Evolutionary conservation across 2,888 invertebrate species (phyloP), one percentile per base, ranked within the genome.

Genomic region (Glyphotaelius pellucidus): DNA sequence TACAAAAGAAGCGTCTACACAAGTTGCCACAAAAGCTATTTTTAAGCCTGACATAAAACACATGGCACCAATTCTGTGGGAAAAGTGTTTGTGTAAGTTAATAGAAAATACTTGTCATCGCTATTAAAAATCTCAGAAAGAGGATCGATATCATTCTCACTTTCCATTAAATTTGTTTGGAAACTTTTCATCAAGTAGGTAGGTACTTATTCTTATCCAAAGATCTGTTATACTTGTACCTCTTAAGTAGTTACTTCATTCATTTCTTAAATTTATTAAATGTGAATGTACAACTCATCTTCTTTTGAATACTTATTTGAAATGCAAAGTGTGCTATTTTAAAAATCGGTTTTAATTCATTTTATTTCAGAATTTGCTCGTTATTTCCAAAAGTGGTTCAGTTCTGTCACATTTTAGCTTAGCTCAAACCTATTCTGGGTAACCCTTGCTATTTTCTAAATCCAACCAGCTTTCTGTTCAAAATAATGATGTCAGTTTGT

Each of bases 111-210:
- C 25, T 25, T 32, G 83, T 83, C 83, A 38, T 83, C 83, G 35
- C 83, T 15, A 83, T 83, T 35, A 83, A 32, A 35, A 35, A 25
- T 38, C 83, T 83, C 83, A 83, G 19, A 11, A 83, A 83, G 25
- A 25, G 83, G 25, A 25, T 31, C 35, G 83, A 38, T 38, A 38
- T 83, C 83, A 35, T 81, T 81, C 81, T 81, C 81, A 81, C 81
- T 81, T 81, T 81, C 15, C 81, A 81, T 67, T 67, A 67, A 67
- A 7, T 83, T 83, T 83, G 83, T 83, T 38, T 32, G 35, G 83
- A 19, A 83, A 83, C 32, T 83, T 83, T 83, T 83, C 83, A 35
- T 32, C 83, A 11, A 5, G 35, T 35, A 47, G 42, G 42, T 42
- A 42, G 42, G 42, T 42, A 42, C 7, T 38, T 38, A 81, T 32